phyloP scores from a whole-genome alignment of 2,797 vertebrate genomes.

The Hypotaenidia philippensis region DNA sequence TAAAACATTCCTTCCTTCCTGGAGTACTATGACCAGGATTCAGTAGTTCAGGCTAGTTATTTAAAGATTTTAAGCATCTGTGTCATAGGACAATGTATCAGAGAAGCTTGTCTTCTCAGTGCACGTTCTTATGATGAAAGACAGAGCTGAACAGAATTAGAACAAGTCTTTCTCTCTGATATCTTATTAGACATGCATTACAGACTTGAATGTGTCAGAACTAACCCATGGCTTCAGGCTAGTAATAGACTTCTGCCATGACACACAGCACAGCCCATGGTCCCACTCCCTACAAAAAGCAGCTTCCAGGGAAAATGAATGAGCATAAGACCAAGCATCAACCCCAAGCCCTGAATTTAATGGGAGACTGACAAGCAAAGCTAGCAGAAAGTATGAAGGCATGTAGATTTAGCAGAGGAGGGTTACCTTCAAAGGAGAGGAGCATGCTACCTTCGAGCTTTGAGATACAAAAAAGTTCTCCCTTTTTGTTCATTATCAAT shows the following conservation, averaged over 20 bases:
- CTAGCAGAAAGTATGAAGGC: neutral
- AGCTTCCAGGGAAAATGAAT: neutral
- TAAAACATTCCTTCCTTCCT: neutral
- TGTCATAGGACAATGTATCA: neutral
- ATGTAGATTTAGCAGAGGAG: neutral
- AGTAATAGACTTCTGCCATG: neutral
- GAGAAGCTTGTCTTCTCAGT: neutral
- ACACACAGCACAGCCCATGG: neutral
- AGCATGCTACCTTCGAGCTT: neutral
- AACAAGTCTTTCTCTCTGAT: neutral
- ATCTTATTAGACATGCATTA: neutral
- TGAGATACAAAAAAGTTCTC: neutral
- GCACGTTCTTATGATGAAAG: neutral
- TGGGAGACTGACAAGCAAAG: neutral
- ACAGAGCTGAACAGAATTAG: neutral
- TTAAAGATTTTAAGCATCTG: neutral
- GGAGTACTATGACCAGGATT: neutral
- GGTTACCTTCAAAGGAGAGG: neutral
- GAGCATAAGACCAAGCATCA: neutral
- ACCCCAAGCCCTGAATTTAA: neutral
- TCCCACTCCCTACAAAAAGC: neutral
- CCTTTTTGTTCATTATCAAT: neutral
- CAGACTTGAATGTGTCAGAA: neutral
- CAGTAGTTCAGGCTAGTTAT: neutral
- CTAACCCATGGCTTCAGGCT: neutral